Base-by-base conservation (phyloP, 2,113 vertebrate species). In the Capra hircus region DNA sequence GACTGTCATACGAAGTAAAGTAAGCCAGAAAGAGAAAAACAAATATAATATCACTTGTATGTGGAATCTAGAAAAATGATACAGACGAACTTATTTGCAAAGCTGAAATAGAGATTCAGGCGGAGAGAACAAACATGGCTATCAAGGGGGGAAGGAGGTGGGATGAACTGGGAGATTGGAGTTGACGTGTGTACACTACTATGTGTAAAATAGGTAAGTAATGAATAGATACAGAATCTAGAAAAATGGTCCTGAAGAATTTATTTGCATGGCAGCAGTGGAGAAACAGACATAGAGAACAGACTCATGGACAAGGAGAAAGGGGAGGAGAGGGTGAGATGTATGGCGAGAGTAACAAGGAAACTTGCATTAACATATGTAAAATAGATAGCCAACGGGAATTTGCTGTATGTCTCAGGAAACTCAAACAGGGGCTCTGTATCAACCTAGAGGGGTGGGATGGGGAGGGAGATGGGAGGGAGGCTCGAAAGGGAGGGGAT, bases 321-420 rank as follows among this genome's bases (percentile, higher is more conserved):
- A 71, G 67, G 67, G 67, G n/a, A 40, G 67, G 10, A 40, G 10
- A 71, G n/a, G 67, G 67, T 71, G 19, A 71, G n/a, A 71, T 40
- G 67, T 40, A 23, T 23, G 67, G 19, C 0, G 10, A 71, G 67
- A 71, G n/a, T 40, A 71, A 40, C 1, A 6, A 6, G 67, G 67
- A 71, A 40, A 71, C n/a, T 12, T 71, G 12, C n/a, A 12, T 71
- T 40, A 12, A 23, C 19, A 23, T 71, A 6, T 71, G 4, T 71
- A 12, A 71, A 40, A 71, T 40, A 40, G n/a, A 71, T 23, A 71
- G 67, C n/a, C 67, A 71, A 71, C 0, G 2, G 67, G n/a, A 71
- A 40, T 40, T 71, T 71, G n/a, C n/a, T 71, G 19, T 40, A 23
- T 11, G 19, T 36, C 67, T 71, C 9, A 0, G 67, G n/a, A 71